Evolutionary conservation across 2,113 vertebrate genomes (phyloP).

Genomic region (Barbus barbus): DNA sequence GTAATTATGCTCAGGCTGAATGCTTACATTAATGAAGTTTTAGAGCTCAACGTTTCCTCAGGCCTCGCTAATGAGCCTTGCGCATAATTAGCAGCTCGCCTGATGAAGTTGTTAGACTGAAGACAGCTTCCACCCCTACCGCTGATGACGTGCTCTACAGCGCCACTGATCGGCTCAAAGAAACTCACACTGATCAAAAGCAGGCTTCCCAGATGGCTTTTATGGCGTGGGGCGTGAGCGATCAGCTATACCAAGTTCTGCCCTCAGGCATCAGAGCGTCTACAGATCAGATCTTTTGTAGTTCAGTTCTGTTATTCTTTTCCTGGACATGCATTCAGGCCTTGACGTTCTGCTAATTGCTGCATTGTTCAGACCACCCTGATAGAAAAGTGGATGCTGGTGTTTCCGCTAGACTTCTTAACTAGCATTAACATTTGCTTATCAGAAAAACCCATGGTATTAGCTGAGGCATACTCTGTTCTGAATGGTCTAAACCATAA

Average conservation of each 20-base stretch:
- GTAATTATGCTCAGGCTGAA: constrained; percentile 61
- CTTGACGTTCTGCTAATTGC: neutral
- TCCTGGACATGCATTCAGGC: neutral
- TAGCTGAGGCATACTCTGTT: no score
- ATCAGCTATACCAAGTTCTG: neutral
- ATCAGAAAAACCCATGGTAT: no score
- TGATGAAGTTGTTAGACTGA: constrained; percentile 65
- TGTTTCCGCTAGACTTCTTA: neutral
- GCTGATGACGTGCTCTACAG: constrained; percentile 14
- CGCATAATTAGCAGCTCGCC: constrained; percentile 62
- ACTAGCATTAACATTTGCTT: neutral
- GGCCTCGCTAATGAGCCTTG: constrained; percentile 67
- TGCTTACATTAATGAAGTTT: constrained; percentile 71
- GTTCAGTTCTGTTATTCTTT: constrained; percentile 26
- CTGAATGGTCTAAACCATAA: neutral
- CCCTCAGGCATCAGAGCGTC: constrained; percentile 1
- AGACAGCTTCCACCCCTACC: constrained; percentile 38
- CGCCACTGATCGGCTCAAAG: constrained; percentile 26
- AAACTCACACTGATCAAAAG: constrained; percentile 10
- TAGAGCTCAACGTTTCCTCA: constrained; percentile 60
- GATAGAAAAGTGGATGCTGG: neutral
- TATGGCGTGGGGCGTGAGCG: neutral
- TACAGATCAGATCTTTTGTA: constrained; percentile 21
- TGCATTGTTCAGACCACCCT: neutral
- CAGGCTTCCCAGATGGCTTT: constrained; percentile 20